phyloP scores from a whole-genome alignment of 2,888 invertebrate species.

The Sinelater perroti region DNA sequence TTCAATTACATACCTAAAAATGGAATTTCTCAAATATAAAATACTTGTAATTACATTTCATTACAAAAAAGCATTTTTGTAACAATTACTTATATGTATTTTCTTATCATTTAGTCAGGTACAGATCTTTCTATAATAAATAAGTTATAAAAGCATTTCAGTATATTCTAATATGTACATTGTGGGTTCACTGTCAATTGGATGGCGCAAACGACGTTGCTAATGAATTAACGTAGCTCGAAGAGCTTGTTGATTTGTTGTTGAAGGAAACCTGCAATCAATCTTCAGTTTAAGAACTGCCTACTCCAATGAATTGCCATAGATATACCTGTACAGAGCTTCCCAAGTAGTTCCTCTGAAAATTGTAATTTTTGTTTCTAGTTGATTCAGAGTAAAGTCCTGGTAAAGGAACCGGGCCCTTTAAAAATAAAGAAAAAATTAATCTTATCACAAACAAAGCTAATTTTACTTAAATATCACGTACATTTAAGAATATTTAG shows the following conservation, averaged over 20 bases:
- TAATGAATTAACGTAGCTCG: constrained; percentile 39
- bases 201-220: constrained; percentile 15
- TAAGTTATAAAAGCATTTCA: constrained; percentile 4
- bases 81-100: not conserved
- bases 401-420: constrained; percentile 41
- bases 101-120: constrained; percentile 25
- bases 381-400: constrained; percentile 40
- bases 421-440: constrained; percentile 9
- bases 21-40: too few species aligned
- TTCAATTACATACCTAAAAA: not conserved
- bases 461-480: not conserved
- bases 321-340: constrained; percentile 41
- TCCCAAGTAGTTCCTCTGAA: constrained; percentile 40
- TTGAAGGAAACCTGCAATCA: constrained; percentile 44
- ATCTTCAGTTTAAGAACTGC: not conserved
- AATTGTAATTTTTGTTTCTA: constrained; percentile 38
- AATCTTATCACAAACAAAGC: not conserved
- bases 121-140: constrained; percentile 14
- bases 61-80: too few species aligned
- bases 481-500: too few species aligned
- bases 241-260: constrained; percentile 42
- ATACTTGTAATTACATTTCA: too few species aligned
- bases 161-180: not conserved
- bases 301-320: not conserved
- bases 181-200: constrained; percentile 3